Evolutionary conservation across 2,113 vertebrate species (phyloP).

Genomic region (Onychorhynchus coronatus): DNA sequence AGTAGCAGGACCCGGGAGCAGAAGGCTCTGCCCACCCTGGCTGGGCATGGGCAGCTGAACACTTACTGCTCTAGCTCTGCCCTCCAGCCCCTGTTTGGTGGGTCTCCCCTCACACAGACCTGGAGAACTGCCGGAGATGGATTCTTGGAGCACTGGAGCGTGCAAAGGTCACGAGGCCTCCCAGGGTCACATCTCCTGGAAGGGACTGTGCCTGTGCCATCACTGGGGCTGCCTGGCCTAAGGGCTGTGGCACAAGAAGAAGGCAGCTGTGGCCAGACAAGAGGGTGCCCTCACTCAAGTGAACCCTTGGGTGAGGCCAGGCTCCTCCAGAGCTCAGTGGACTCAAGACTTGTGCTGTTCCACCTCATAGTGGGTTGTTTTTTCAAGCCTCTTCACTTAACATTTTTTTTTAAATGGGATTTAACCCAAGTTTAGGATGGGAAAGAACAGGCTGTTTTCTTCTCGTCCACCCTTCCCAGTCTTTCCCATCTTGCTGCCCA

Average conservation of each 20-base stretch:
- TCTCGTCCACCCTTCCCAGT: not conserved
- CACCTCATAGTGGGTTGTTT: not conserved
- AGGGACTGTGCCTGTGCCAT: not conserved
- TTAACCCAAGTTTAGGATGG: not conserved
- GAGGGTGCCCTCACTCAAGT: not conserved
- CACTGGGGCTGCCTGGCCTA: not conserved
- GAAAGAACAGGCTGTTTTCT: not conserved
- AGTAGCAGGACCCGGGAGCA: fast-evolving
- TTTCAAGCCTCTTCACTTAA: not conserved
- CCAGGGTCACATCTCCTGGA: not conserved
- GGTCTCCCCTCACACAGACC: not conserved
- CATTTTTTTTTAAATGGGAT: not conserved
- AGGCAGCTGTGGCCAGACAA: not conserved
- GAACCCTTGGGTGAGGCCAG: fast-evolving
- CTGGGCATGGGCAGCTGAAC: not conserved
- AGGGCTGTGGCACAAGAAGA: not conserved
- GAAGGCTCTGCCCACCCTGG: not conserved
- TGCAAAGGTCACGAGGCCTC: not conserved
- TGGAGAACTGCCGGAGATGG: fast-evolving
- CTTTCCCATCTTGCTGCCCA: not conserved
- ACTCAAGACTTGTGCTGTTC: not conserved
- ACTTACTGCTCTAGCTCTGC: not conserved
- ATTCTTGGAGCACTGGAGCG: fast-evolving
- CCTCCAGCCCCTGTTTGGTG: not conserved
- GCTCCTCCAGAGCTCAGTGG: not conserved